Evolutionary conservation across 2,113 vertebrate genomes (phyloP).

Genomic region (Cromileptes altivelis): DNA sequence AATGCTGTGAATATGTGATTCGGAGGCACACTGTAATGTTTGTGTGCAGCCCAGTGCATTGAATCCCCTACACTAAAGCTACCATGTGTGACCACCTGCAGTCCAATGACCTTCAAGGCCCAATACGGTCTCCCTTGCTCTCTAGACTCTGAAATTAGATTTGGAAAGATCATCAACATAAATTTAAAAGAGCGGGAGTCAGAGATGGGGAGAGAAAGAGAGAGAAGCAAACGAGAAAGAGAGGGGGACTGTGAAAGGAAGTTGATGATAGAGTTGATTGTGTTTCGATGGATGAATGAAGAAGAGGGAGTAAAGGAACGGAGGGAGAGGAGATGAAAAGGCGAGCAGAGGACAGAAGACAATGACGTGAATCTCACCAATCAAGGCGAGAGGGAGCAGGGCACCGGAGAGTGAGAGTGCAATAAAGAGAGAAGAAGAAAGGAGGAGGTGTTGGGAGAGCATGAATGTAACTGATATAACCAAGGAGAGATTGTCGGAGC

Average conservation of each 20-base stretch:
- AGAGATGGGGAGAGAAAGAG: slow-evolving; percentile 25
- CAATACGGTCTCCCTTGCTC: slow-evolving; percentile 51
- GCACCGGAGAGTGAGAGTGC: slow-evolving; percentile 33
- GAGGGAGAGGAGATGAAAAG: slow-evolving; percentile 36
- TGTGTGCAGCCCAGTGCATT: neutral
- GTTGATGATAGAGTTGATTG: slow-evolving; percentile 57
- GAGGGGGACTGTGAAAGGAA: slow-evolving; percentile 9
- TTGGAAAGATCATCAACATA: slow-evolving; percentile 78
- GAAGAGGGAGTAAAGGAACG: slow-evolving; percentile 56
- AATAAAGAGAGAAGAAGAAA: slow-evolving; percentile 49
- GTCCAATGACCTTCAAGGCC: slow-evolving; percentile 77
- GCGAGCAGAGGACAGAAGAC: slow-evolving; percentile 43
- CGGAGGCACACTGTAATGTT: slow-evolving; percentile 12
- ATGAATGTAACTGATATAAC: slow-evolving; percentile 64
- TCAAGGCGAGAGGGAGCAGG: slow-evolving; percentile 16
- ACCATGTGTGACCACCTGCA: slow-evolving; percentile 63
- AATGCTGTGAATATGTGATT: slow-evolving; percentile 36
- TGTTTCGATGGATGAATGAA: slow-evolving; percentile 58
- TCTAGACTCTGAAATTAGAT: slow-evolving; percentile 71
- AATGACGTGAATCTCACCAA: slow-evolving; percentile 54
- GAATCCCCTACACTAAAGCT: slow-evolving; percentile 48
- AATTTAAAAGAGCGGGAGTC: slow-evolving; percentile 69
- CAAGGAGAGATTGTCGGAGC: slow-evolving; percentile 50
- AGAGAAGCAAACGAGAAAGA: slow-evolving; percentile 34
- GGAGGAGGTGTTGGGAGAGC: slow-evolving; percentile 58